Conservation (phyloP, 2,797 vertebrate genomes). For the Melanotaenia parkinsoni region DNA sequence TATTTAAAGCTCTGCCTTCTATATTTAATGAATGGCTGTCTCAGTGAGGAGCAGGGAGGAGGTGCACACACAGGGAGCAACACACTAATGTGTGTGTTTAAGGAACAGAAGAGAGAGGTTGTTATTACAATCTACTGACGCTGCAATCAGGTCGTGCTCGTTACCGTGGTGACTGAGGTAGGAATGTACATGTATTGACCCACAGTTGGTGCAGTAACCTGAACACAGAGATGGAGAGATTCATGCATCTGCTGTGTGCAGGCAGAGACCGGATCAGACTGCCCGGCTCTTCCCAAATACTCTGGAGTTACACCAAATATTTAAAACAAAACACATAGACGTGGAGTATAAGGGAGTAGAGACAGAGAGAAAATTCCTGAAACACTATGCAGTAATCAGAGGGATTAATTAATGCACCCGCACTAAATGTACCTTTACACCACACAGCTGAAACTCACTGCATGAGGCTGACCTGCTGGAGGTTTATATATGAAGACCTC, state of each 20-base stretch:
- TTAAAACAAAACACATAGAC: no score
- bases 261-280: neutral
- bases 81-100: slow-evolving; percentile 75
- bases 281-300: no score
- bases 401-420: no score
- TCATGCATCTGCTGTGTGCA: neutral
- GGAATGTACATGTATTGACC: slow-evolving; percentile 40
- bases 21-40: slow-evolving; percentile 82
- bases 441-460: no score
- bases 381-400: no score
- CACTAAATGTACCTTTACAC: no score
- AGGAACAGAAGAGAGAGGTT: slow-evolving; percentile 61
- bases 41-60: slow-evolving; percentile 54
- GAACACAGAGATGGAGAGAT: slow-evolving; percentile 7
- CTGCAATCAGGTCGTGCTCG: slow-evolving; percentile 56
- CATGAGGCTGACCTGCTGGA: no score
- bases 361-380: no score
- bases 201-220: slow-evolving; percentile 18
- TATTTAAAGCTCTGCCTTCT: slow-evolving; percentile 81
- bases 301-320: no score
- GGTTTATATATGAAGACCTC: no score
- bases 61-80: slow-evolving; percentile 29
- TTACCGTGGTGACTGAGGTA: slow-evolving; percentile 65
- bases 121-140: slow-evolving; percentile 60
- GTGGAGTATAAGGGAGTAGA: no score